Base-by-base conservation (phyloP, 2,113 vertebrate species). In the Hirundichthys speculiger region DNA sequence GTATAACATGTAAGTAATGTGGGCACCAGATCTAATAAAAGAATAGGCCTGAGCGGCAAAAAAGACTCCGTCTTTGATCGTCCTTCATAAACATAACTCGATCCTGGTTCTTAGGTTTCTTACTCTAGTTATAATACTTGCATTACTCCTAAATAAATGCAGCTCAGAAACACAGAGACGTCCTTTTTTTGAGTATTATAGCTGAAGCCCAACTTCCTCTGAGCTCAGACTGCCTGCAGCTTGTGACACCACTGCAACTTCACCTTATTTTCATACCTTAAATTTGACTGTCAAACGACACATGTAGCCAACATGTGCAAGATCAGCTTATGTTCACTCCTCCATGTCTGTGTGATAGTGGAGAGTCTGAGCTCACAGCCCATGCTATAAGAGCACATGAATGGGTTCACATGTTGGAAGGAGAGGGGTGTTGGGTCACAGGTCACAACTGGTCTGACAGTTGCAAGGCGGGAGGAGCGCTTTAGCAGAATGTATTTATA, bases 401-500 rank as follows among this genome's bases (percentile, higher is more conserved):
- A 86, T 84, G 82, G 83, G 69, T 46, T 52, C 49, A 19, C 46
- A 24, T 1, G 4, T 5, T 2, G 16, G 5, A 69, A 19, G 15
- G 4, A 43, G 18, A 43, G 25, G 18, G 77, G 57, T 67, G 77
- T 57, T 3, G 40, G 82, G 89, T 91, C 80, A 83, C 51, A 84
- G 88, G 72, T 88, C 69, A 73, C 60, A 71, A 54, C 46, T 4
- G 63, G 56, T 57, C 60, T 38, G 58, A 79, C 86, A 90, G 80
- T 79, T 77, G 85, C 69, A 47, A 57, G 38, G 76, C 57, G 79
- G 70, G 71, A 80, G 74, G 74, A 73, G 82, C 69, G 48, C 39
- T 57, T 60, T 56, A 83, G 71, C 73, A 43, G 55, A 49, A 22
- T 81, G 84, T 95, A 94, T 95, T 95, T 95, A 93, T 94, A 94